Evolutionary conservation across 2,113 vertebrate species (phyloP), one percentile per base, ranked within the genome.

Genomic region (Cacatua alba): DNA sequence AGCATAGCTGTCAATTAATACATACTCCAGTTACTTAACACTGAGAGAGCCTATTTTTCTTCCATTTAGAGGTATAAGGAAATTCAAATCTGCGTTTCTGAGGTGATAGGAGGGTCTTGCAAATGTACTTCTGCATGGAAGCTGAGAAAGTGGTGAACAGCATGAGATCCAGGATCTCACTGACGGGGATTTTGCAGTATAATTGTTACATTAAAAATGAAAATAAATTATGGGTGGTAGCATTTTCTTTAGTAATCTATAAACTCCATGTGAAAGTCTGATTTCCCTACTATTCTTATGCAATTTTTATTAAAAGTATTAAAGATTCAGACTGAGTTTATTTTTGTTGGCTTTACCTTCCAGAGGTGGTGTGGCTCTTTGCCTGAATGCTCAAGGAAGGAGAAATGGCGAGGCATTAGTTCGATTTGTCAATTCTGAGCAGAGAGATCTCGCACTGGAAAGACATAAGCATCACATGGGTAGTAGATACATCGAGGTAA

Each of bases 381-480:
- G 99, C 95, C 98, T 99, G 37, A 99, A 99, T 6, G 98, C 99
- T 75, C 99, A 99, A 98, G 99, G 99, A 92, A 98, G 99, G 88
- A 98, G 99, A 89, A 99, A 99, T 4, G 99, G 99, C 1, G 99
- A 99, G 94, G 99, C 99, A 8, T 97, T 99, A 41, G 99, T 99
- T 93, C 99, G 98, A 23, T 99, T 99, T 96, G 97, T 99, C 92
- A 98, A 97, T 97, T 97, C 98, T 0, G 99, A 99, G n/a, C 99
- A 99, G 97, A 97, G 99, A 94, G 99, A 99, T 95, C 97, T 99
- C 43, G 99, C 99, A 0, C 96, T 99, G 97, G 99, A 99, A 94
- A 98, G 99, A 68, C 99, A 99, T 95, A 99, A 99, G 78, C 99
- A 99, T 95, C 99, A 99, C 97, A 99, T 99, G 99, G 99, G 99